A percentile compares a stretch with the other conserved stretches of the same genome.
These are phyloP conservation scores for Amiota minor DNA, from an alignment of 2,888 invertebrate species.

Conservation along the genomic window DNA sequence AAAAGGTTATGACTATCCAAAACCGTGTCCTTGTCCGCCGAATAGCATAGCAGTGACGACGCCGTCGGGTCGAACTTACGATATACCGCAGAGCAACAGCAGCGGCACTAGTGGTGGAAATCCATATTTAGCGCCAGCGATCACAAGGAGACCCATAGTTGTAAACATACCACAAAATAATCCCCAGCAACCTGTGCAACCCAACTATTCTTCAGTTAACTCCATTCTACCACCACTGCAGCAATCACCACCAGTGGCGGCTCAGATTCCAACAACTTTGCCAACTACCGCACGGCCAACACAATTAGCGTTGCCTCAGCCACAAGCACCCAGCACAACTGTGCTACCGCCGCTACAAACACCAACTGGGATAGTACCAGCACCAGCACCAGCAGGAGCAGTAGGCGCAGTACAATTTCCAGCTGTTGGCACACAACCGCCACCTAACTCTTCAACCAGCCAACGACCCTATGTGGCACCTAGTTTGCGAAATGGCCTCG, in stretches of 20 bases:
- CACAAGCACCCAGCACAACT: conserved; percentile 38
- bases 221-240: conserved; percentile 50
- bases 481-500: conserved; percentile 63
- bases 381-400: conserved; percentile 37
- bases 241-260: conserved; percentile 26
- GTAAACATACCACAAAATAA: conserved; percentile 6
- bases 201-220: conserved; percentile 46
- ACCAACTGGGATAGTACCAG: conserved; percentile 35
- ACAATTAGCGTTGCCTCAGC: conserved; percentile 21
- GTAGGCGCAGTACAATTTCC: conserved; percentile 14
- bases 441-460: conserved; percentile 57
- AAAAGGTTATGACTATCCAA: conserved; percentile 63
- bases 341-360: conserved; percentile 43
- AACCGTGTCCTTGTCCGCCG: conserved; percentile 51
- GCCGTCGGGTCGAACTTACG: conserved; percentile 65
- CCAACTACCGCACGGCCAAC: background rate
- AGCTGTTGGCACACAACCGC: conserved; percentile 13
- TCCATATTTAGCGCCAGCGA: conserved; percentile 70
- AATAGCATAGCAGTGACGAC: conserved; percentile 65
- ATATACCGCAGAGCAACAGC: conserved; percentile 65
- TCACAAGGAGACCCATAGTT: conserved; percentile 51
- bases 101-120: conserved; percentile 57
- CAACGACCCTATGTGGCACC: conserved; percentile 72
- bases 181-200: conserved; percentile 30
- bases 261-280: background rate